These are phyloP conservation scores for Tursiops truncatus DNA, from an alignment of 2,113 vertebrate genomes.

Conservation along the genomic window DNA sequence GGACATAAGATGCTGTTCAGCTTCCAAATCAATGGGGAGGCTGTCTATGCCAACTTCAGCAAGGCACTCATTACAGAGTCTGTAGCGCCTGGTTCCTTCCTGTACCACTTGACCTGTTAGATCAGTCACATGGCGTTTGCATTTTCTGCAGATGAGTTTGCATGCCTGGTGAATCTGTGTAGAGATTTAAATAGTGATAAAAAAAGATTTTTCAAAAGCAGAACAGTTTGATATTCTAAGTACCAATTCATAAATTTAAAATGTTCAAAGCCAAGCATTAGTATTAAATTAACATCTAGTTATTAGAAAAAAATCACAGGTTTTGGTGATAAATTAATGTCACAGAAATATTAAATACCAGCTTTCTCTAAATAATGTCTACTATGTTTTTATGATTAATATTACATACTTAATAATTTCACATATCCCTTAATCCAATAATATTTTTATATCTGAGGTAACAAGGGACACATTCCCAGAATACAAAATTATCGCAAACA, in stretches of 20 bases:
- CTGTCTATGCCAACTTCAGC: slow-evolving; percentile 93
- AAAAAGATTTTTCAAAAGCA: background rate
- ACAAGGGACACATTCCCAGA: background rate
- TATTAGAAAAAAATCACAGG: slow-evolving; percentile 32
- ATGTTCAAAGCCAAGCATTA: slow-evolving; percentile 32
- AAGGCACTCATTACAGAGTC: slow-evolving; percentile 93
- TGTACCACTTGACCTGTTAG: slow-evolving; percentile 95
- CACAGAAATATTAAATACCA: background rate
- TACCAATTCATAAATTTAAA: slow-evolving; percentile 31
- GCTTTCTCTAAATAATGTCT: slow-evolving; percentile 29
- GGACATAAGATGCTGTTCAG: slow-evolving; percentile 83
- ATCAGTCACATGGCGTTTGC: slow-evolving; percentile 95
- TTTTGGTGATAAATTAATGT: background rate
- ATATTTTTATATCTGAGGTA: background rate
- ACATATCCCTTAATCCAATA: slow-evolving; percentile 4
- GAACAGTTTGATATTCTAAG: slow-evolving; percentile 4
- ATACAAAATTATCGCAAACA: background rate
- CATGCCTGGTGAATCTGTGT: slow-evolving; percentile 96
- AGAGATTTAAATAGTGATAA: background rate
- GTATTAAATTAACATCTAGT: slow-evolving; percentile 17
- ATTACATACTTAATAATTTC: background rate
- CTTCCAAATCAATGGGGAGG: slow-evolving; percentile 89
- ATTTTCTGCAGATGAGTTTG: slow-evolving; percentile 97
- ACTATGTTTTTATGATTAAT: slow-evolving; percentile 3
- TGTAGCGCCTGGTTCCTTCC: slow-evolving; percentile 93